These are phyloP conservation scores for Rhynchophorus ferrugineus DNA, from an alignment of 1,140 invertebrate genomes.

Conservation along the genomic window DNA sequence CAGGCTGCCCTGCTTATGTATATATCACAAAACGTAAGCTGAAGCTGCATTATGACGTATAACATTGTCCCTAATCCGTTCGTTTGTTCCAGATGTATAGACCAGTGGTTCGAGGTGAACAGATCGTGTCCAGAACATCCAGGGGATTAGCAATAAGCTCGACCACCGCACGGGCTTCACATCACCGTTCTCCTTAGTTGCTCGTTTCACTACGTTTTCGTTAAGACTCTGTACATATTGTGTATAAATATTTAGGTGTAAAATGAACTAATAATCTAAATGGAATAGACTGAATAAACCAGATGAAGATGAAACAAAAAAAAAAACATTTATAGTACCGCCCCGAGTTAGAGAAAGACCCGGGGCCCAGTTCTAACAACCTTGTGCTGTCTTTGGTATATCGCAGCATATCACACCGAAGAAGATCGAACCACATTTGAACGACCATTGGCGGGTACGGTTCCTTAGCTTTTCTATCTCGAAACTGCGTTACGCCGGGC, in stretches of 20 bases:
- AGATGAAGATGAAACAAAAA: neutral
- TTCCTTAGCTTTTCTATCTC: neutral
- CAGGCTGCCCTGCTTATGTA: conserved; percentile 96
- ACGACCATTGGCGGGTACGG: neutral
- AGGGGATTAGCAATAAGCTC: conserved; percentile 60
- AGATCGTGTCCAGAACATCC: conserved; percentile 95
- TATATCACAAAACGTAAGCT: conserved; percentile 95
- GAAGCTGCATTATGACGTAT: neutral
- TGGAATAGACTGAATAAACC: neutral
- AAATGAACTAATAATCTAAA: neutral
- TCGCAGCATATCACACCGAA: neutral
- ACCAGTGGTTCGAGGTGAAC: conserved; percentile 96
- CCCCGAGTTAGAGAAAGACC: no score
- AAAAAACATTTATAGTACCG: no score
- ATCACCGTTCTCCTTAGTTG: neutral
- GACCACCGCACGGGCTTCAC: neutral
- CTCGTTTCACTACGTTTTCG: neutral
- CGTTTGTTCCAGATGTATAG: conserved; percentile 73
- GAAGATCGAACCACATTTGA: neutral
- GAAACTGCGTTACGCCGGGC: no score
- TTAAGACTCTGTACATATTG: conserved; percentile 14
- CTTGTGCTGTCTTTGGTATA: neutral
- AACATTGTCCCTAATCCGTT: neutral
- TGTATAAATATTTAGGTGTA: conserved; percentile 15
- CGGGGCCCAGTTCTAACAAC: neutral